Evolutionary conservation across 1,140 invertebrate species (phyloP), one percentile per base, ranked within the genome.

Genomic region (Listronotus oregonensis): DNA sequence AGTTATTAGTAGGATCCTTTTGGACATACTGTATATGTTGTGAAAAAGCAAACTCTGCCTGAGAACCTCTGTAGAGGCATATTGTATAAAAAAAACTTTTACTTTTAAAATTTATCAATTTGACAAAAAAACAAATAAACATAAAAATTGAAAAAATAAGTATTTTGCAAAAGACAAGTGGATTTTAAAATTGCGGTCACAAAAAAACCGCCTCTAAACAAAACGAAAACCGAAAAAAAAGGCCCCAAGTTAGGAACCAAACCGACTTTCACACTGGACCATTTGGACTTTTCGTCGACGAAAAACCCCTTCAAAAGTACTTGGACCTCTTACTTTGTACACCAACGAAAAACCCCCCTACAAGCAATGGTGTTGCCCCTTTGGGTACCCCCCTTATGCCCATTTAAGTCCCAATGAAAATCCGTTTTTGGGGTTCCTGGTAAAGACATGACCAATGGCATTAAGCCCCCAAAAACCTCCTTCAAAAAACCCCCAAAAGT

Each of bases 301-400:
- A 58, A 12, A 76, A 75, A 65, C 31, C 57, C 72, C 77, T 10
- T 74, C 74, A 5, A 78, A 78, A 70, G 67, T 71, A 4, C 54
- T 73, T 37, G 77, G 77, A 32, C 77, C 77, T 7, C 65, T 78
- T 31, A 10, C 65, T 21, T 68, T 77, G 21, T 78, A 78, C 52
- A 67, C 66, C 39, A 78, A 78, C 44, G 50, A 67, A 9, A 59
- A 67, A 21, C 40, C 64, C n/a, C 14, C 37, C 34, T 10, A 18
- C 49, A 31, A 43, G 44, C 18, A 64, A 60, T 44, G 54, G 18
- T 4, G 32, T 64, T 4, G 64, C 66, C 47, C 39, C 46, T 9
- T 51, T 54, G 40, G 40, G 44, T 44, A 12, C 39, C 39, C 27
- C 17, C 46, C 11, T 15, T 7, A 63, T 60, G 17, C 69, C 74